Evolutionary conservation across 2,888 invertebrate genomes (phyloP).

Genomic region (Scaptomyza flava): DNA sequence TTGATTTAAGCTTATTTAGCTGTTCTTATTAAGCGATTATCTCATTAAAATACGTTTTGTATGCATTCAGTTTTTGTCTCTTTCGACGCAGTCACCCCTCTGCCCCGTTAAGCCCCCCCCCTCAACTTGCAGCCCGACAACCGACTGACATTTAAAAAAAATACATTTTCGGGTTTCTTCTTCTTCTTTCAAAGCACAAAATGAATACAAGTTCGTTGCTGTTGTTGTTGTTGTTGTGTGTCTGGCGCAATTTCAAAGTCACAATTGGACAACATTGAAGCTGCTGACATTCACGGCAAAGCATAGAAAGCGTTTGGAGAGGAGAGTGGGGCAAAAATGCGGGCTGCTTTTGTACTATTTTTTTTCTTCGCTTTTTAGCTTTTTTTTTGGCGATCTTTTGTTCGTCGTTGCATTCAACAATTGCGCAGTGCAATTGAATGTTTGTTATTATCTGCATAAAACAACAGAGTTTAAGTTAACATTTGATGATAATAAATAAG

Average conservation of each 20-base stretch:
- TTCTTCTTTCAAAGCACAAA: not conserved
- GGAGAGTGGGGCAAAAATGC: conserved; percentile 43
- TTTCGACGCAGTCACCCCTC: conserved; percentile 19
- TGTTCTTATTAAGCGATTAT: conserved; percentile 71
- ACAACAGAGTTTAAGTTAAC: not conserved
- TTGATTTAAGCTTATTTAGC: conserved; percentile 3
- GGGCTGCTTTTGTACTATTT: conserved; percentile 14
- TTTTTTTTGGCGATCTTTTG: too few species aligned
- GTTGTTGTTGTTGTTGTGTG: conserved; percentile 43
- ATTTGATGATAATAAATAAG: conserved; percentile 18
- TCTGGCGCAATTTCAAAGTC: conserved; percentile 67
- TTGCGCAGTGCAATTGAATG: conserved; percentile 29
- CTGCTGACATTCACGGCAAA: conserved; percentile 63
- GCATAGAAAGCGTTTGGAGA: not conserved
- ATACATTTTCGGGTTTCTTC: conserved; percentile 35
- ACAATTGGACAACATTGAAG: conserved; percentile 64
- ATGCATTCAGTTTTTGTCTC: conserved; percentile 62
- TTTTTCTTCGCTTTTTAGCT: too few species aligned
- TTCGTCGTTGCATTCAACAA: conserved; percentile 22
- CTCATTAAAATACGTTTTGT: conserved; percentile 70
- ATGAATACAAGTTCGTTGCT: conserved; percentile 38
- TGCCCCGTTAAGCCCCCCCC: not conserved
- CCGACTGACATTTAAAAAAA: conserved; percentile 33
- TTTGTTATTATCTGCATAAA: too few species aligned
- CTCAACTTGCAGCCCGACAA: conserved; percentile 27